phyloP scores from a whole-genome alignment of 2,113 vertebrate genomes.

The Cavia aperea region DNA sequence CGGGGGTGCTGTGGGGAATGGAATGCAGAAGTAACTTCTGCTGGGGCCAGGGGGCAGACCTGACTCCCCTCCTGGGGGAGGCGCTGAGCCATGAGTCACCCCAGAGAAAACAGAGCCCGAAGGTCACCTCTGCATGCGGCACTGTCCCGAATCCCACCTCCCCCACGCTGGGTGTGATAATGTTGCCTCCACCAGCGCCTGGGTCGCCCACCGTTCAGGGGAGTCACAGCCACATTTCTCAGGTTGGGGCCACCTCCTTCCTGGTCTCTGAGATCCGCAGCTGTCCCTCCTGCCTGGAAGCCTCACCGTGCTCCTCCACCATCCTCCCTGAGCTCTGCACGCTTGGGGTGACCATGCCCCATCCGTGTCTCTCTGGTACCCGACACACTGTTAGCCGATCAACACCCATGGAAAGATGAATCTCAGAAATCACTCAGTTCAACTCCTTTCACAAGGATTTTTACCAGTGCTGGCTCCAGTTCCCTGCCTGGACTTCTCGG shows the following conservation, averaged over 20 bases:
- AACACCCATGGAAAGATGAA: neutral
- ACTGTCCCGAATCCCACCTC: accelerated
- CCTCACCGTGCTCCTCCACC: neutral
- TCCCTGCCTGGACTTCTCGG: neutral
- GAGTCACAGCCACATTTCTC: neutral
- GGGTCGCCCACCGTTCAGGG: neutral
- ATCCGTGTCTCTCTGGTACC: neutral
- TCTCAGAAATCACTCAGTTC: neutral
- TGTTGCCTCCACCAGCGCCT: neutral
- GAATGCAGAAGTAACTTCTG: neutral
- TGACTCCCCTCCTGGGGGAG: too few species aligned
- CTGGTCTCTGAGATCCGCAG: neutral
- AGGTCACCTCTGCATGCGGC: accelerated
- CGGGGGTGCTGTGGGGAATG: neutral
- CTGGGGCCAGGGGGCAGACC: neutral
- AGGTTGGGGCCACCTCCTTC: too few species aligned
- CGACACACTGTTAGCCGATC: neutral
- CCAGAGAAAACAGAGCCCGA: neutral
- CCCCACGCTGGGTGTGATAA: neutral
- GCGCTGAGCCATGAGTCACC: neutral
- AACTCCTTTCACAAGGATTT: neutral
- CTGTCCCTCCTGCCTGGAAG: accelerated
- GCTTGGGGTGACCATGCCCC: too few species aligned
- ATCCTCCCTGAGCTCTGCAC: neutral
- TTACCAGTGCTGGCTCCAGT: neutral